These are phyloP conservation scores for Palythoa grandis DNA, from an alignment of 92 coral and sea anemone genomes.

Conservation along the genomic window DNA sequence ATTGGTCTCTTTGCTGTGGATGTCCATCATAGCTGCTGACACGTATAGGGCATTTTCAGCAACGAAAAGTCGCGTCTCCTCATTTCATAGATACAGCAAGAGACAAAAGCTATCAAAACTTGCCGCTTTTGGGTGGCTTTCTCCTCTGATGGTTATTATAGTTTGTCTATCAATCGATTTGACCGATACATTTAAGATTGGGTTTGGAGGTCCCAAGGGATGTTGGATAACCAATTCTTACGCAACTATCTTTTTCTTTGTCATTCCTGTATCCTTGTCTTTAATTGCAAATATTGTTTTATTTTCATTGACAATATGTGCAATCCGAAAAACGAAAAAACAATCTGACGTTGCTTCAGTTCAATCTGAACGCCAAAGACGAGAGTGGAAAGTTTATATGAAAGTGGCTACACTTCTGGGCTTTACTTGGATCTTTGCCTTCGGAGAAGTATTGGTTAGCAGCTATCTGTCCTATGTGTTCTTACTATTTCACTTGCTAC, in stretches of 20 bases:
- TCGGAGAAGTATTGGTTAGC: neutral
- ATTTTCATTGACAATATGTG: constrained; percentile 23
- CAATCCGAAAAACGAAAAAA: constrained; percentile 13
- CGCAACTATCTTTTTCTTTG: constrained; percentile 29
- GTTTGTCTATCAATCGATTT: constrained; percentile 18
- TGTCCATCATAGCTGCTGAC: constrained; percentile 35
- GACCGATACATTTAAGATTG: constrained; percentile 23
- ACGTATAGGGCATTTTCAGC: constrained; percentile 22
- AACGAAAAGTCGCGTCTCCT: neutral
- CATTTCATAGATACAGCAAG: neutral
- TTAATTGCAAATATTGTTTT: neutral
- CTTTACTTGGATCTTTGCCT: constrained; percentile 39
- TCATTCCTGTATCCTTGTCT: constrained; percentile 4
- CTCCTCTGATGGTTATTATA: neutral
- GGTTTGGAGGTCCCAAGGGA: neutral
- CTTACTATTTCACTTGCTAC: constrained; percentile 21
- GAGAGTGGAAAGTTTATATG: constrained; percentile 9
- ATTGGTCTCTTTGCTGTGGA: constrained; percentile 3
- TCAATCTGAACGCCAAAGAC: constrained; percentile 9
- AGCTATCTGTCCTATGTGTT: constrained; percentile 15
- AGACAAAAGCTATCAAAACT: neutral
- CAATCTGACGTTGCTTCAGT: constrained; percentile 6
- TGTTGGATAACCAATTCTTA: constrained; percentile 37
- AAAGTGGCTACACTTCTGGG: constrained; percentile 49
- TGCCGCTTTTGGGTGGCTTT: constrained; percentile 27